Evolutionary conservation across 2,113 vertebrate species (phyloP), one percentile per base, ranked within the genome.

Genomic region (Sigmodon hispidus): DNA sequence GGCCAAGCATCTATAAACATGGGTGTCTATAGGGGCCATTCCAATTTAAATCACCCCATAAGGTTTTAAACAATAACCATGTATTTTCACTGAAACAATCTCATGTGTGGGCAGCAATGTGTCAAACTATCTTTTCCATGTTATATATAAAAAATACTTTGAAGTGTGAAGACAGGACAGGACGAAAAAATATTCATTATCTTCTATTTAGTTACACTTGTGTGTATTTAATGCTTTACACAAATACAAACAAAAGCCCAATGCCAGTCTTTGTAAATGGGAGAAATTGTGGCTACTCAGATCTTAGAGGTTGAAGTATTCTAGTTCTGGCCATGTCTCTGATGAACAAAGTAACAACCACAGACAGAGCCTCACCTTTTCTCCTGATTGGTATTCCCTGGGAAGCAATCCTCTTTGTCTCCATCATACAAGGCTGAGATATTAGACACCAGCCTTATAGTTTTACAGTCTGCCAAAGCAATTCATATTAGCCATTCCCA

Each of bases 111-210:
- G 88, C 92, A 83, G 59, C 15, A 55, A 36, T 72, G 94, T 90
- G 96, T 97, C 43, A 63, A 63, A 26, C 45, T 50, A 26, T 50
- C 9, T 61, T 76, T 77, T 96, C 77, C 79, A 95, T 59, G 94
- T 96, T 97, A 50, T 83, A 89, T 94, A 76, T 96, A 93, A 96
- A 95, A 95, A 95, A 81, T 40, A 55, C 15, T 89, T 92, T 87
- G 63, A 84, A 88, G 4, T 67, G 16, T 83, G 55, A 63, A 69
- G 86, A 87, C 69, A 22, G 43, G 86, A 87, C 69, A 22, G 43
- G 59, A 87, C 2, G 86, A 63, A 89, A 90, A 93, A 69, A 59
- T 52, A 65, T 10, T 21, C 84, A 57, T 26, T 87, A 16, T 13
- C 55, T 69, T 69, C 8, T 69, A n/a, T 65, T 59, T 61, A 48